Evolutionary conservation across 2,888 invertebrate genomes (phyloP).

Genomic region (Tenthredo livida): DNA sequence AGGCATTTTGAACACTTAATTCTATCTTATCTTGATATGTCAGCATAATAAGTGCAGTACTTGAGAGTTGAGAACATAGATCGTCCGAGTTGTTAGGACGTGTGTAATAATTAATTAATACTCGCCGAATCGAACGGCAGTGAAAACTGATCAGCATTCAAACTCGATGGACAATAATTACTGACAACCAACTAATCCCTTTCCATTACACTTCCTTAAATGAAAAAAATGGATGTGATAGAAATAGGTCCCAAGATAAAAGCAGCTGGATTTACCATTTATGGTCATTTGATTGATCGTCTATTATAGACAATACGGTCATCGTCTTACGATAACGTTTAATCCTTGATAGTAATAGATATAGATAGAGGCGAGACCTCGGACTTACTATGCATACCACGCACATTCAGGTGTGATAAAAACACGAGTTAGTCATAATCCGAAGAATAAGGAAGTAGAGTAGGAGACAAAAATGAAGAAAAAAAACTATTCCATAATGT

Average conservation of each 20-base stretch:
- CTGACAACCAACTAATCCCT: background rate
- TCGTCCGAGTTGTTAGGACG: background rate
- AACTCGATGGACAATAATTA: background rate
- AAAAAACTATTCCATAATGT: background rate
- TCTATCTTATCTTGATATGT: constrained; percentile 19
- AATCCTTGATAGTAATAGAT: background rate
- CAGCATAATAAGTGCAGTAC: background rate
- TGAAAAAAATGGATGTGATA: background rate
- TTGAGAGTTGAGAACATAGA: background rate
- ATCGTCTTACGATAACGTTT: background rate
- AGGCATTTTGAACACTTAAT: background rate
- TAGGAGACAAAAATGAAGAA: background rate
- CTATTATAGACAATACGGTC: background rate
- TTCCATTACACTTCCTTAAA: background rate
- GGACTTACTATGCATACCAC: background rate
- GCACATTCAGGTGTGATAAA: background rate
- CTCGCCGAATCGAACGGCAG: background rate
- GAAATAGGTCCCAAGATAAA: background rate
- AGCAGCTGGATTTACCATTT: background rate
- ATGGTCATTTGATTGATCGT: constrained; percentile 24
- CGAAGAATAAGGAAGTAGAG: background rate
- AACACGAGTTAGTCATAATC: background rate
- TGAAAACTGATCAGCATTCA: background rate
- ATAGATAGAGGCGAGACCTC: background rate
- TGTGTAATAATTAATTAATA: background rate